Evolutionary conservation across 2,113 vertebrate genomes (phyloP).

Genomic region (Chloropsis hardwickii): DNA sequence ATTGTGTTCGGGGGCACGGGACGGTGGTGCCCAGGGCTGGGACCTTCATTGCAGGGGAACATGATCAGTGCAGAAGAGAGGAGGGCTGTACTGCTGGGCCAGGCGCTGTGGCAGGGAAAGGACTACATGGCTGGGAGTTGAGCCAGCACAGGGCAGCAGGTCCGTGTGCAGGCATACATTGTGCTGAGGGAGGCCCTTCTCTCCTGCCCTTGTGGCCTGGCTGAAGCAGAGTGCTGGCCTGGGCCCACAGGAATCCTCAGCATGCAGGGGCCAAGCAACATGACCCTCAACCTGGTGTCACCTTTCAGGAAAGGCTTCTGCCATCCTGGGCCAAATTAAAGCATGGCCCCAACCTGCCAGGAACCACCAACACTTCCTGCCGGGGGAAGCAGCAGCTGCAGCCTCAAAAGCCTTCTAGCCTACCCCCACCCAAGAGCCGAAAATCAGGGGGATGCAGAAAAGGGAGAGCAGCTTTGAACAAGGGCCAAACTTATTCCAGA

Average conservation of each 20-base stretch:
- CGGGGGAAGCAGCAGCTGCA: fast-evolving
- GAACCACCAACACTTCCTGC: background rate
- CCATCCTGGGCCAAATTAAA: background rate
- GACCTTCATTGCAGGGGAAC: too few species aligned
- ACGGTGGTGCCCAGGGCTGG: too few species aligned
- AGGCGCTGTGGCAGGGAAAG: background rate
- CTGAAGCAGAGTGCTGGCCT: background rate
- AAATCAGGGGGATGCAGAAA: background rate
- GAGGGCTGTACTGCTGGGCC: background rate
- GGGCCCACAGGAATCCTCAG: fast-evolving
- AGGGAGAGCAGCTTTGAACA: background rate
- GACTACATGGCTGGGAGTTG: background rate
- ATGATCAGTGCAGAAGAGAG: too few species aligned
- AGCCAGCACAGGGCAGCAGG: background rate
- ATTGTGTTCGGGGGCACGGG: fast-evolving
- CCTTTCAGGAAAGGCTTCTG: background rate
- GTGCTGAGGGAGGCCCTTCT: background rate
- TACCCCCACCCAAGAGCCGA: background rate
- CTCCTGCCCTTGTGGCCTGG: background rate
- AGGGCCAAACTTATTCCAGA: background rate
- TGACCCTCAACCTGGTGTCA: background rate
- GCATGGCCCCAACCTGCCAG: background rate
- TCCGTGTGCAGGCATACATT: background rate
- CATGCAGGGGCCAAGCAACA: fast-evolving
- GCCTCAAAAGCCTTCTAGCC: background rate